Conservation (phyloP, 1,140 invertebrate genomes). For the Macrosteles quadrilineatus region DNA sequence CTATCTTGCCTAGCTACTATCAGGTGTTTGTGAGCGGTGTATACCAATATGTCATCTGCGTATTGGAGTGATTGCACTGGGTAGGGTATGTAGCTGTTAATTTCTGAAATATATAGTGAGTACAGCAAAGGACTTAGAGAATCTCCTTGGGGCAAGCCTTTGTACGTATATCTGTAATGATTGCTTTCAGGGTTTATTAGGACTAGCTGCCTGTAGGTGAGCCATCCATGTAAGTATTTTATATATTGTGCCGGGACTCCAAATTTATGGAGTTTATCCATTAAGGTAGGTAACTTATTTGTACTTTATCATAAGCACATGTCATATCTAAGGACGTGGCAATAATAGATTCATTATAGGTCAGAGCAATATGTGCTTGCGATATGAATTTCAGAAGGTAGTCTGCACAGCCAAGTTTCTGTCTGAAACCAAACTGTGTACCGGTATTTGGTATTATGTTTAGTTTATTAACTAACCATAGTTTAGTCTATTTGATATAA, state of each 20-base stretch:
- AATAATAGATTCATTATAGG: not conserved
- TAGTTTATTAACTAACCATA: not conserved
- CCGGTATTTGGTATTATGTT: conserved; percentile 3
- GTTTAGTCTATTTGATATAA: not conserved
- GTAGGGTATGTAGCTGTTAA: not conserved
- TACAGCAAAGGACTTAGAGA: not conserved
- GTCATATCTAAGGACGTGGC: not conserved
- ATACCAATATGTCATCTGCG: not conserved
- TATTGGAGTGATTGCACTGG: not conserved
- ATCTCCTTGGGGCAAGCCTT: conserved; percentile 1
- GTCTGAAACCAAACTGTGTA: conserved; percentile 6
- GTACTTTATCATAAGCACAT: not conserved
- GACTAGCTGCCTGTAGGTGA: too few species aligned
- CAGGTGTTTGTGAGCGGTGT: not conserved
- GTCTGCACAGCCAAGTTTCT: not conserved
- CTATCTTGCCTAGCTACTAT: not conserved
- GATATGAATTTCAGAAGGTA: not conserved
- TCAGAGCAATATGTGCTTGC: not conserved
- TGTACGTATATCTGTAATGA: not conserved
- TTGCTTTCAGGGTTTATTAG: too few species aligned
- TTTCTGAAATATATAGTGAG: not conserved
- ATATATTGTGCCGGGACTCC: not conserved
- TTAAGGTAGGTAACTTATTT: not conserved
- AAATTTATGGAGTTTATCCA: not conserved
- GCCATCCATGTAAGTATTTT: not conserved